A percentile compares a stretch with the other conserved stretches of the same genome.
These are phyloP conservation scores for Ceyx margarethae DNA, from an alignment of 2,113 vertebrate genomes.

Conservation along the genomic window DNA sequence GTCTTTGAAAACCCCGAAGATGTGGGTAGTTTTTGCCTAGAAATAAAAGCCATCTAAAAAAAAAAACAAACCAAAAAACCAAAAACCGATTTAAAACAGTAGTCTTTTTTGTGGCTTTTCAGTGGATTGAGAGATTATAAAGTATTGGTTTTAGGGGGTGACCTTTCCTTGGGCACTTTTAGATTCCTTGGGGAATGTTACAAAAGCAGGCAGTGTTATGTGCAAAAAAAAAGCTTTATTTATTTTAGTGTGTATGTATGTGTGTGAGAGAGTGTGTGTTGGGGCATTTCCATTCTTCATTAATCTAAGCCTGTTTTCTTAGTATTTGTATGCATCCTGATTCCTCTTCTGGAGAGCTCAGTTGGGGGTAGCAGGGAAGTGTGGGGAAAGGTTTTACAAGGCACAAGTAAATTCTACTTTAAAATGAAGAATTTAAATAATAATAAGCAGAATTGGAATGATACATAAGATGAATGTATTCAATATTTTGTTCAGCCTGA, in stretches of 20 bases:
- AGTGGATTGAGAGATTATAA: not conserved
- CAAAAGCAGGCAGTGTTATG: not conserved
- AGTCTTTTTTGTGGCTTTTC: not conserved
- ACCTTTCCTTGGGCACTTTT: not conserved
- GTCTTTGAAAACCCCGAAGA: constrained; percentile 26
- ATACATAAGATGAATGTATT: not conserved
- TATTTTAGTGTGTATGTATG: constrained; percentile 17
- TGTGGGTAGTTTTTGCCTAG: constrained; percentile 3
- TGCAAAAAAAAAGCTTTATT: constrained; percentile 16
- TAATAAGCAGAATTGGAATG: constrained; percentile 30
- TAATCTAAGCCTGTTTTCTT: constrained; percentile 58
- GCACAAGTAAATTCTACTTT: constrained; percentile 1
- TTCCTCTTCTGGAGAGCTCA: constrained; percentile 39
- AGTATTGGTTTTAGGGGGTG: not conserved
- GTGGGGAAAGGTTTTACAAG: constrained; percentile 22
- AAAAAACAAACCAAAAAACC: not conserved
- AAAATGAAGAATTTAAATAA: constrained; percentile 50
- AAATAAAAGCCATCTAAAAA: not conserved
- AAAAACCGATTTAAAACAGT: not conserved
- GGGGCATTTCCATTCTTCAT: constrained; percentile 61
- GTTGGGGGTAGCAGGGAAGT: constrained; percentile 42
- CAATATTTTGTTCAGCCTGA: not conserved
- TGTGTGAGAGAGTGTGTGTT: constrained; percentile 5
- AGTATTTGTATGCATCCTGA: constrained; percentile 49
- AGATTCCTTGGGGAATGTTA: not conserved